These are phyloP conservation scores for Rhyzopertha dominica DNA, from an alignment of 1,140 invertebrate species.

Conservation along the genomic window DNA sequence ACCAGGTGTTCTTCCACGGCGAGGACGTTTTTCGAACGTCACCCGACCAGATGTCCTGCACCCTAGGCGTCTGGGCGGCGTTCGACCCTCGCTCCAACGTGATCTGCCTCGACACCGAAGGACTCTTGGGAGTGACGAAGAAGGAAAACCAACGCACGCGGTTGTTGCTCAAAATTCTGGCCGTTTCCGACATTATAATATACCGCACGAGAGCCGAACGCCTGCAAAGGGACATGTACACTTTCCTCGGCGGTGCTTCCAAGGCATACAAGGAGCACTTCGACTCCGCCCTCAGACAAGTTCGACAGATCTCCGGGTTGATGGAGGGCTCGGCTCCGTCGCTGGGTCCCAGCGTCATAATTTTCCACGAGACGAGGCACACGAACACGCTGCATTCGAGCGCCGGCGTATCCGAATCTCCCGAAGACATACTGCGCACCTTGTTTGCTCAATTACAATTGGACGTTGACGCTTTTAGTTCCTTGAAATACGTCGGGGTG, in stretches of 20 bases:
- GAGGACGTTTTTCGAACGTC: constrained; percentile 72
- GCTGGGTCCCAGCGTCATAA: constrained; percentile 66
- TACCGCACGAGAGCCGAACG: constrained; percentile 75
- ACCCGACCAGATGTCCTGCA: constrained; percentile 66
- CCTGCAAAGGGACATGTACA: constrained; percentile 73
- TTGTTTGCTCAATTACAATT: constrained; percentile 60
- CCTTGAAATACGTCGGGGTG: constrained; percentile 66
- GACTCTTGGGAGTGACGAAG: constrained; percentile 56
- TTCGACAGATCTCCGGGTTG: constrained; percentile 18
- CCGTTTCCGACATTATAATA: constrained; percentile 77
- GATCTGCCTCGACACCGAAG: constrained; percentile 78
- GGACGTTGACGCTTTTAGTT: constrained; percentile 67
- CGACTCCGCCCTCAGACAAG: constrained; percentile 47
- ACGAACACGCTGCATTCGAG: constrained; percentile 56
- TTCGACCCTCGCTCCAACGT: constrained; percentile 62
- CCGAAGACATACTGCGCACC: constrained; percentile 61
- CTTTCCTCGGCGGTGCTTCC: constrained; percentile 74
- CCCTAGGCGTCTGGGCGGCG: constrained; percentile 76
- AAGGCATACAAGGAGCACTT: constrained; percentile 73
- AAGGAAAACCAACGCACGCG: constrained; percentile 68
- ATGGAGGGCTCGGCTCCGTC: constrained; percentile 45
- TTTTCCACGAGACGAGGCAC: constrained; percentile 78
- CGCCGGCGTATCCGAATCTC: constrained; percentile 53
- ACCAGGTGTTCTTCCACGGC: constrained; percentile 74
- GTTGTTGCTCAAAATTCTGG: constrained; percentile 72